A percentile compares a stretch with the other conserved stretches of the same genome.
Evolutionary conservation across 2,888 invertebrate species (phyloP).

Genomic region (Ochropleura plecta): DNA sequence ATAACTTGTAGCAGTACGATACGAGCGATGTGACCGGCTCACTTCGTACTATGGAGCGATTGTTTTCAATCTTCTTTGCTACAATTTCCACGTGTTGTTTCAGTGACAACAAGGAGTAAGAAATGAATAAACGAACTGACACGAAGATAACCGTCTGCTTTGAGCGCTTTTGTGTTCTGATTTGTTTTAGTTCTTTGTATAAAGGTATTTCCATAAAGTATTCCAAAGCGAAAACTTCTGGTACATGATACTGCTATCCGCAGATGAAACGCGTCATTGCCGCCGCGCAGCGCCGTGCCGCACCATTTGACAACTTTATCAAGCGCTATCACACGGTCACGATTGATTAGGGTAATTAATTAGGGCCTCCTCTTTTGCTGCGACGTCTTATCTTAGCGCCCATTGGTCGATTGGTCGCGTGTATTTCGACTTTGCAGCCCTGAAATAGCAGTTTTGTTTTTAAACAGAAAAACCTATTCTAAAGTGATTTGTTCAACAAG

Average conservation of each 20-base stretch:
- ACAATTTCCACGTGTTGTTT: background rate
- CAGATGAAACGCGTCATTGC: background rate
- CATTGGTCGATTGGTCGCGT: too few relatives aligned
- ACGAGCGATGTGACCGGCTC: background rate
- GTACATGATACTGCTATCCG: background rate
- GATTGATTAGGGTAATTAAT: constrained; percentile 26
- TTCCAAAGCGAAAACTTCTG: background rate
- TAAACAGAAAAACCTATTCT: too few relatives aligned
- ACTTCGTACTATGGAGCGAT: background rate
- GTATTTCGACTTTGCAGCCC: too few relatives aligned
- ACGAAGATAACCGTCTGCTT: background rate
- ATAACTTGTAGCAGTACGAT: background rate
- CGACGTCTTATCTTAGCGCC: too few relatives aligned
- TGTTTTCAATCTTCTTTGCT: background rate
- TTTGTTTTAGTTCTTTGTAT: background rate
- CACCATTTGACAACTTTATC: constrained; percentile 21
- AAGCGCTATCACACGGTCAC: constrained; percentile 5
- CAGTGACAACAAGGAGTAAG: background rate
- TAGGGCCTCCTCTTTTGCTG: background rate
- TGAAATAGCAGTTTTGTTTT: too few relatives aligned
- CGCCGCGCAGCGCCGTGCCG: background rate
- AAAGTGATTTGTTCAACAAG: too few relatives aligned
- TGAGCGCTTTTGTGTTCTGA: background rate
- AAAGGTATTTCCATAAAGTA: background rate
- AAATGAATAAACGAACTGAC: background rate